Evolutionary conservation across 2,797 vertebrate species (phyloP).

Genomic region (Huso huso): DNA sequence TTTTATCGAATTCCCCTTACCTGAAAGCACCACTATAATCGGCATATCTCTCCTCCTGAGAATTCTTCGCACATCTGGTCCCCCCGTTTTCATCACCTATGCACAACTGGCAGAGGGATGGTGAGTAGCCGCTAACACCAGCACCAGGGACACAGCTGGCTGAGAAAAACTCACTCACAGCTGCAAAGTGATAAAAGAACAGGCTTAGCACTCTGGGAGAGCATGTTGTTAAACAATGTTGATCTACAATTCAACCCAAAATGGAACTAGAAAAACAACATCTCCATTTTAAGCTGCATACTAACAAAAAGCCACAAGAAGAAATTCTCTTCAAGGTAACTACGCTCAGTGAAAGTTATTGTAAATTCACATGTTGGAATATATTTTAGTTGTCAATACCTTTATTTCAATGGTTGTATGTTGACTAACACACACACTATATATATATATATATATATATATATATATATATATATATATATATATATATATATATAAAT

Average conservation of each 20-base stretch:
- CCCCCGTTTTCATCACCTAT: slow-evolving; percentile 47
- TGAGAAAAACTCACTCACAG: slow-evolving; percentile 73
- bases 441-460: no score
- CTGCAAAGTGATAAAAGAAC: slow-evolving; percentile 39
- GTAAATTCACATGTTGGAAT: no score
- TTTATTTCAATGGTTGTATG: no score
- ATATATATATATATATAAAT: no score
- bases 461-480: no score
- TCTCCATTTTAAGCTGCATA: no score
- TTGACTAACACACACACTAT: no score
- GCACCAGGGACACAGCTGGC: slow-evolving; percentile 85
- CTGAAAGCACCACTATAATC: slow-evolving; percentile 84
- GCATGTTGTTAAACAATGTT: neutral
- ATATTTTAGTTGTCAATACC: no score
- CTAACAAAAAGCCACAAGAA: no score
- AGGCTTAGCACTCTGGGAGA: no score
- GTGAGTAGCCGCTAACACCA: slow-evolving; percentile 32
- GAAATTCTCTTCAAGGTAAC: no score
- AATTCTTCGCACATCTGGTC: slow-evolving; percentile 59
- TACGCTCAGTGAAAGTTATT: no score
- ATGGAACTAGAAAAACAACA: neutral
- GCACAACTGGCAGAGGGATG: slow-evolving; percentile 75
- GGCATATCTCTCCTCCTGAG: slow-evolving; percentile 64
- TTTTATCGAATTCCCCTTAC: slow-evolving; percentile 41
- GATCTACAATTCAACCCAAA: neutral